Evolutionary conservation across 2,797 vertebrate genomes (phyloP), one percentile per base, ranked within the genome.

Genomic region (Sebastolobus alascanus): DNA sequence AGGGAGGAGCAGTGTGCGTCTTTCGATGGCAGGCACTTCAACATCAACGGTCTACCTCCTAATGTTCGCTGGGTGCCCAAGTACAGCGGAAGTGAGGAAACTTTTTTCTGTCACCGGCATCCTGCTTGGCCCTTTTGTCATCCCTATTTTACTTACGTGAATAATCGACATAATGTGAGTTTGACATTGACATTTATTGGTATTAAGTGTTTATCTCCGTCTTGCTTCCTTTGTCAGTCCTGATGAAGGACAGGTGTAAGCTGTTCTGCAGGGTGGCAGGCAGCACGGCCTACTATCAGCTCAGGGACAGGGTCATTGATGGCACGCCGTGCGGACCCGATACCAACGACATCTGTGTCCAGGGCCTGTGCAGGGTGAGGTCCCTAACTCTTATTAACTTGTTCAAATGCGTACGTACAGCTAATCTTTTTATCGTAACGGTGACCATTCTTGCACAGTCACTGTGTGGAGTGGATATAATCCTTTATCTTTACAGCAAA

Each of bases 201-300:
- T 73, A 10, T 79, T 35, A 65, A 66, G 2, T 25, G 16, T 40
- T 68, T 46, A 9, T 73, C 11, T 85, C 29, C 58, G 7, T 67
- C 25, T 71, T 68, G 1, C 76, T 82, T 86, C 20, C 8, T 83
- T 75, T 84, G 72, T 63, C 89, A 99, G 99, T 99, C 94, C 90
- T 99, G 83, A 98, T 99, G 98, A 99, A 99, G 94, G 99, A 99
- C 90, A 96, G 98, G 43, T 99, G 99, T 93, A 99, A 99, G 94
- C 88, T 99, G 75, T 99, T 99, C 95, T 99, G 99, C 95, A 96
- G 98, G 64, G 99, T 99, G 84, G 97, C 97, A 0, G 98, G 98
- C 77, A 99, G 95, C 94, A 99, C 98, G 0, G 97, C 97, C 22
- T 99, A 99, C 90, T 99, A 99, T 91, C 98, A 99, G 91, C 99